Conservation (phyloP, 2,797 vertebrate species). For the Chaetophractus vellerosus region DNA sequence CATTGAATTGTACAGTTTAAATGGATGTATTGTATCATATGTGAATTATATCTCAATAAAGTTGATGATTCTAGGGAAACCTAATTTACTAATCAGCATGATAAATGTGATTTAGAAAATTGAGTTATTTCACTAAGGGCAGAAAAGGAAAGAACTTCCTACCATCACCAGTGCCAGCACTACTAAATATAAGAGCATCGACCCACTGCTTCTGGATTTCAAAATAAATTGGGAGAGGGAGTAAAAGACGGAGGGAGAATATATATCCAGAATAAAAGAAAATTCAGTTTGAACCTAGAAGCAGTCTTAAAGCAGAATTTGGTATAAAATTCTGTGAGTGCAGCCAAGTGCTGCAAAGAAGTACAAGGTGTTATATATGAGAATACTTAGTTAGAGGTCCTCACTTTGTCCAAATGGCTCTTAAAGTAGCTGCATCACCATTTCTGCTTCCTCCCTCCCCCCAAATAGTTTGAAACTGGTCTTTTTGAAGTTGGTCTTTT, state of each 20-base stretch:
- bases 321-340: background rate
- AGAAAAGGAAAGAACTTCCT: background rate
- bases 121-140: background rate
- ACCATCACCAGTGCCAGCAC: too few relatives aligned
- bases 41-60: background rate
- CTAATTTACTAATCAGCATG: background rate
- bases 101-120: background rate
- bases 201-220: background rate
- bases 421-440: background rate
- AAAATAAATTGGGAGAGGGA: constrained; percentile 11
- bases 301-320: background rate
- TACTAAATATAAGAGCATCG: background rate
- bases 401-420: background rate
- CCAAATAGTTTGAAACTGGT: constrained; percentile 31
- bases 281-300: constrained; percentile 16
- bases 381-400: background rate
- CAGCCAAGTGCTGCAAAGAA: background rate
- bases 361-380: background rate
- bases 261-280: constrained; percentile 14
- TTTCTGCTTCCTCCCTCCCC: background rate
- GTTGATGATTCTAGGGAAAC: background rate
- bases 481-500: constrained; percentile 75
- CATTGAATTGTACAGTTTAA: background rate
- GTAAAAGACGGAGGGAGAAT: constrained; percentile 15
- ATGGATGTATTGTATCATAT: background rate